Evolutionary conservation across 2,113 vertebrate species (phyloP).

Genomic region (Crotalus tigris): DNA sequence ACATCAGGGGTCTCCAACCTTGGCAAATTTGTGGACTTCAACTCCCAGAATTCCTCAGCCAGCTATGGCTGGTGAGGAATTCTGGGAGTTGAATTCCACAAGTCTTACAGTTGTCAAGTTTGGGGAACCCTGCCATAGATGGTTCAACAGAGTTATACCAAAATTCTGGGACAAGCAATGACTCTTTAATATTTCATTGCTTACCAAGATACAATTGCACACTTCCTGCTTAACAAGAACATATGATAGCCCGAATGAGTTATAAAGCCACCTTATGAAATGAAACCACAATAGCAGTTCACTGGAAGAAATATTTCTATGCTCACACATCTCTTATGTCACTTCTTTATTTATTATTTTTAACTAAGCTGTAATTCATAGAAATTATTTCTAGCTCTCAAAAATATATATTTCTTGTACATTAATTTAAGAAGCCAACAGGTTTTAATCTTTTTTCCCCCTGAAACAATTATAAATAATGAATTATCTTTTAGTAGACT

Average conservation of each 20-base stretch:
- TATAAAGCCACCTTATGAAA: not conserved
- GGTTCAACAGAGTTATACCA: not conserved
- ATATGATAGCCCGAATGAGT: not conserved
- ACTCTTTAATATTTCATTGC: not conserved
- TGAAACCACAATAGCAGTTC: not conserved
- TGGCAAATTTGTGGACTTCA: not conserved
- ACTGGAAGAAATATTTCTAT: not conserved
- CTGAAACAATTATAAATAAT: not conserved
- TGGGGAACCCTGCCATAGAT: not conserved
- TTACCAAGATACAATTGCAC: not conserved
- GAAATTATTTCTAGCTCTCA: not conserved
- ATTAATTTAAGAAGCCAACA: not conserved
- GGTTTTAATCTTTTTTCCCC: not conserved
- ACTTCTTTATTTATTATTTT: not conserved
- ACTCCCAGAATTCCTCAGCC: not conserved
- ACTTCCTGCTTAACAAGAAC: not conserved
- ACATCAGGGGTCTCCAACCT: not conserved
- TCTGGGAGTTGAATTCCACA: not conserved
- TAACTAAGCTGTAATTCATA: not conserved
- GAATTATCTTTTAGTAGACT: not conserved
- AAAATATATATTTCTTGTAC: not conserved
- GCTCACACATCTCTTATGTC: not conserved
- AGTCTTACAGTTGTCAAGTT: not conserved
- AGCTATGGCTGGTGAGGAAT: not conserved
- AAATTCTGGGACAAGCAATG: not conserved